Conservation (phyloP, 1,140 invertebrate genomes). For the Chrysomallon squamiferum region DNA sequence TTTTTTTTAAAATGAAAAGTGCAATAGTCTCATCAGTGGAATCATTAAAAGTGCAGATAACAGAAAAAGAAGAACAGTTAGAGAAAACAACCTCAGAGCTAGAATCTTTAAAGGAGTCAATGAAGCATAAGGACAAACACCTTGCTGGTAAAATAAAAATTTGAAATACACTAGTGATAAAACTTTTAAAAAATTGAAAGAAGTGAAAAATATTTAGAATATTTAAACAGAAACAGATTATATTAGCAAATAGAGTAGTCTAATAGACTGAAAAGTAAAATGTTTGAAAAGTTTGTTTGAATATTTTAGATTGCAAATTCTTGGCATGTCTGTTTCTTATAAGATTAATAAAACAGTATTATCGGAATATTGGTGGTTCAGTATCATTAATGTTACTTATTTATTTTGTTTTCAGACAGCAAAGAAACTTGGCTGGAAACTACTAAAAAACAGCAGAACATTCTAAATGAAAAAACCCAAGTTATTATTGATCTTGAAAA, state of each 20-base stretch:
- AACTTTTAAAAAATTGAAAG: too few species aligned
- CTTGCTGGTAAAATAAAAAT: constrained; percentile 3
- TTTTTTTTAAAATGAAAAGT: too few species aligned
- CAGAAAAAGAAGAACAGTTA: not conserved
- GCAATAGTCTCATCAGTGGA: not conserved
- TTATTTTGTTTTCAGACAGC: constrained; percentile 6
- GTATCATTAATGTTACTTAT: too few species aligned
- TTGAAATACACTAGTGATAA: not conserved
- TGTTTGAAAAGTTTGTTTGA: too few species aligned
- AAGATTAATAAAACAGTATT: too few species aligned
- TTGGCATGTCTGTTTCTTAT: too few species aligned
- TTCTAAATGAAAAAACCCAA: not conserved
- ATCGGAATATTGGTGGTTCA: too few species aligned
- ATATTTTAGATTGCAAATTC: too few species aligned
- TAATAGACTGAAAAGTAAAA: too few species aligned
- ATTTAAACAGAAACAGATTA: too few species aligned
- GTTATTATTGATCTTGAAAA: not conserved
- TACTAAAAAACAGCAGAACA: not conserved
- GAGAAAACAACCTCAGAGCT: constrained; percentile 8
- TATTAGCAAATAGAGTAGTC: too few species aligned
- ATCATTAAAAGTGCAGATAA: not conserved
- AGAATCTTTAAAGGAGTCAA: not conserved
- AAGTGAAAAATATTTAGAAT: too few species aligned
- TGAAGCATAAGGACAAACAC: constrained; percentile 12
- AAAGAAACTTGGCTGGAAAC: not conserved